Conservation (phyloP, 1,140 invertebrate species). For the Listronotus bonariensis region DNA sequence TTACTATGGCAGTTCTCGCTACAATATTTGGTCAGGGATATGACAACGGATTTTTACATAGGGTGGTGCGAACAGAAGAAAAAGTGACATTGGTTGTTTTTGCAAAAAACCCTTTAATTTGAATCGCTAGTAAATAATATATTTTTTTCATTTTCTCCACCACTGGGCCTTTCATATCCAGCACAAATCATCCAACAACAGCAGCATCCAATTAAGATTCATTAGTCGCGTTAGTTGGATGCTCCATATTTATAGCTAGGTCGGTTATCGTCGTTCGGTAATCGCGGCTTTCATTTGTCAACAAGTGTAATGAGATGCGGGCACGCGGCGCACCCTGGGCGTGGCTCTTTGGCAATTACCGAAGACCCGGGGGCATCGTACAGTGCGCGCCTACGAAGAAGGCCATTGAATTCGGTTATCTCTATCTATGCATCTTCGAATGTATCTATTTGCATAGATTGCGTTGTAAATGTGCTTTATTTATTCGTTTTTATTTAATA, state of each 20-base stretch:
- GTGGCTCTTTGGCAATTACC: constrained; percentile 53
- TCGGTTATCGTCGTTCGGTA: constrained; percentile 43
- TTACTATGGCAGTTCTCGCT: too few species aligned
- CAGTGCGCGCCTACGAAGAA: constrained; percentile 35
- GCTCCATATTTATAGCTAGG: constrained; percentile 34
- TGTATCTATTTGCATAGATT: constrained; percentile 23
- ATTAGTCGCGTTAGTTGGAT: constrained; percentile 34
- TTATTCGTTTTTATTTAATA: too few species aligned
- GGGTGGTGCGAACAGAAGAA: too few species aligned
- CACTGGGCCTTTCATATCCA: background rate
- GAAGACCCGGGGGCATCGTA: constrained; percentile 45
- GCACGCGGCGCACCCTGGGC: constrained; percentile 54
- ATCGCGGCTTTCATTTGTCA: constrained; percentile 54
- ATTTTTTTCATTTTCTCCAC: too few species aligned
- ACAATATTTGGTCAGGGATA: too few species aligned
- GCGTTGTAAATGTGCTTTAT: too few species aligned
- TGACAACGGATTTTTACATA: too few species aligned
- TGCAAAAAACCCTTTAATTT: too few species aligned
- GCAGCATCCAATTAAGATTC: constrained; percentile 34
- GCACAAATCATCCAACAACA: background rate
- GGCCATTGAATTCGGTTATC: constrained; percentile 17
- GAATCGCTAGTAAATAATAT: too few species aligned
- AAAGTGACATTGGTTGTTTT: too few species aligned
- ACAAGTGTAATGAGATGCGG: constrained; percentile 56
- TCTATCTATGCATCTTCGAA: constrained; percentile 14